A percentile compares a stretch with the other conserved stretches of the same genome.
These are phyloP conservation scores for Larimichthys polyactis DNA, from an alignment of 2,113 vertebrate genomes.

Conservation along the genomic window DNA sequence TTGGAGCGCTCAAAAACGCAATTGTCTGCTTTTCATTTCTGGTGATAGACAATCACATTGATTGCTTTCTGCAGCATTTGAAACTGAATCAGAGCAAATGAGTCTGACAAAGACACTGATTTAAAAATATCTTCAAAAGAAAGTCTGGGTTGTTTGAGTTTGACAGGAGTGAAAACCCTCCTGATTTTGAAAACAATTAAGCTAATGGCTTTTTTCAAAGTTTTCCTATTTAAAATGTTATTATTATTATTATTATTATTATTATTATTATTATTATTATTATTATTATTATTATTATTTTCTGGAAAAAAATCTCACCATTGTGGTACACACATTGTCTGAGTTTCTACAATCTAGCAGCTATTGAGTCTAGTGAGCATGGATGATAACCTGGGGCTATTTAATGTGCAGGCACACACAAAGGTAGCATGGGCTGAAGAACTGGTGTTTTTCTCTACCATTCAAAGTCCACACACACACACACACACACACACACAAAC, in stretches of 20 bases:
- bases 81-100: neutral
- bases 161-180: neutral
- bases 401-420: slow-evolving; percentile 10
- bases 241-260: no score
- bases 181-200: neutral
- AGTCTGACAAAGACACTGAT: slow-evolving; percentile 1
- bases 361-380: slow-evolving; percentile 22
- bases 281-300: no score
- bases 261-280: no score
- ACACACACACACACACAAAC: slow-evolving; percentile 7
- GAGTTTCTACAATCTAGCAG: slow-evolving; percentile 8
- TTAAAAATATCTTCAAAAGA: neutral
- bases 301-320: neutral
- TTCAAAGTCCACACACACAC: neutral
- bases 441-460: slow-evolving; percentile 10
- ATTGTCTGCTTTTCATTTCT: neutral
- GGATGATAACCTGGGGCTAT: slow-evolving; percentile 33
- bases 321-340: neutral
- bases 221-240: neutral
- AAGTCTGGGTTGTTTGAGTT: neutral
- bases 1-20: neutral
- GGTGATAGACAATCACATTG: neutral
- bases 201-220: neutral
- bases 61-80: slow-evolving; percentile 6
- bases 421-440: slow-evolving; percentile 43